Base-by-base conservation (phyloP, 1,140 invertebrate genomes). In the Palaemon carinicauda region DNA sequence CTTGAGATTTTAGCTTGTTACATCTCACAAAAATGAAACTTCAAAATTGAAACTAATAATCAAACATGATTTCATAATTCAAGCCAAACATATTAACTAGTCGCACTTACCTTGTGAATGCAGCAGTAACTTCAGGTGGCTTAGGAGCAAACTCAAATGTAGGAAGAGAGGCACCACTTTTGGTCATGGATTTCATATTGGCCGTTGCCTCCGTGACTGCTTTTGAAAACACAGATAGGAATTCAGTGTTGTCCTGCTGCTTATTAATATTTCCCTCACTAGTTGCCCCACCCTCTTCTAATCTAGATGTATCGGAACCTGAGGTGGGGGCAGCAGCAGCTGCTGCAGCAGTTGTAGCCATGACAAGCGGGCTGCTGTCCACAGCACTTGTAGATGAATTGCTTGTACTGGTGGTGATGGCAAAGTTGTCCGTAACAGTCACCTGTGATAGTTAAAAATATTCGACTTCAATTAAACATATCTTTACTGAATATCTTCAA, bases 21-120 rank as follows among this genome's bases (percentile, higher is more conserved):
- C n/a, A n/a, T n/a, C n/a, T n/a, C n/a, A n/a, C n/a, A n/a, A n/a
- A n/a, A n/a, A n/a, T n/a, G n/a, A n/a, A n/a, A n/a, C n/a, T n/a
- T n/a, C n/a, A n/a, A n/a, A n/a, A n/a, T n/a, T n/a, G n/a, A n/a
- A n/a, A n/a, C n/a, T n/a, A n/a, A n/a, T n/a, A n/a, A n/a, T n/a
- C n/a, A n/a, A n/a, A n/a, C n/a, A n/a, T n/a, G n/a, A n/a, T n/a
- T n/a, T n/a, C n/a, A n/a, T n/a, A n/a, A n/a, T n/a, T n/a, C n/a
- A n/a, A n/a, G n/a, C n/a, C n/a, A n/a, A n/a, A n/a, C n/a, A n/a
- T n/a, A n/a, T n/a, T n/a, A n/a, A n/a, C n/a, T n/a, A n/a, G n/a
- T n/a, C n/a, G n/a, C n/a, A 87, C 85, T 74, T 10, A 83, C 87
- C 81, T 50, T 81, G 60, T 24, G 51, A 81, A 51, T 71, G 80